Conservation (phyloP, 2,888 invertebrate genomes). For the Xylocampa areola region DNA sequence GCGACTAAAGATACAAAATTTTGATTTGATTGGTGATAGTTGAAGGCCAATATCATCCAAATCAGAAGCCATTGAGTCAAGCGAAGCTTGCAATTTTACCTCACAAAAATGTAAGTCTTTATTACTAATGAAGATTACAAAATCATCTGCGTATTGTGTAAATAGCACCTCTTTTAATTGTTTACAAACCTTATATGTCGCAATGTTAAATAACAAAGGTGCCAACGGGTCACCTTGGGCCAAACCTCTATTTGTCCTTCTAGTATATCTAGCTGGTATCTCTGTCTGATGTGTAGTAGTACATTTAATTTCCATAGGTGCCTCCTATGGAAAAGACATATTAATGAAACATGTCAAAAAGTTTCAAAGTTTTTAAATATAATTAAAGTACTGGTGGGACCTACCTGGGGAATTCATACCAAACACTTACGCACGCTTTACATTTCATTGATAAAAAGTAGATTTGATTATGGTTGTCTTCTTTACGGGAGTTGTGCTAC, state of each 20-base stretch:
- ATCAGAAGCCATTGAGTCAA: neutral
- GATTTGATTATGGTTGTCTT: conserved; percentile 1
- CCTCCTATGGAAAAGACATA: neutral
- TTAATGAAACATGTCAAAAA: neutral
- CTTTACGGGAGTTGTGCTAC: neutral
- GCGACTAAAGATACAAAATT: neutral
- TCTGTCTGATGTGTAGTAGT: too few species aligned
- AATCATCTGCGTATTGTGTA: neutral
- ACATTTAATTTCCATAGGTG: neutral
- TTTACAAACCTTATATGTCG: neutral
- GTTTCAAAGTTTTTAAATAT: neutral
- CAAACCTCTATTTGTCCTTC: neutral
- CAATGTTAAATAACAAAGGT: neutral
- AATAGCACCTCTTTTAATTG: neutral
- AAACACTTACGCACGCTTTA: neutral
- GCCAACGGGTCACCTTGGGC: neutral
- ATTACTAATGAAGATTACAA: neutral
- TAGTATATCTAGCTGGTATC: too few species aligned
- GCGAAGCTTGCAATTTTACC: neutral
- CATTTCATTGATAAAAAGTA: neutral
- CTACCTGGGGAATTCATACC: neutral
- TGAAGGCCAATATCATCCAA: neutral
- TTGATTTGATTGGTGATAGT: neutral
- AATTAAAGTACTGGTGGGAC: neutral
- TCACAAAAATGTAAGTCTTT: neutral